A percentile compares a stretch with the other conserved stretches of the same genome.
These are phyloP conservation scores for Oreotragus oreotragus DNA, from an alignment of 2,113 vertebrate species.

Conservation along the genomic window DNA sequence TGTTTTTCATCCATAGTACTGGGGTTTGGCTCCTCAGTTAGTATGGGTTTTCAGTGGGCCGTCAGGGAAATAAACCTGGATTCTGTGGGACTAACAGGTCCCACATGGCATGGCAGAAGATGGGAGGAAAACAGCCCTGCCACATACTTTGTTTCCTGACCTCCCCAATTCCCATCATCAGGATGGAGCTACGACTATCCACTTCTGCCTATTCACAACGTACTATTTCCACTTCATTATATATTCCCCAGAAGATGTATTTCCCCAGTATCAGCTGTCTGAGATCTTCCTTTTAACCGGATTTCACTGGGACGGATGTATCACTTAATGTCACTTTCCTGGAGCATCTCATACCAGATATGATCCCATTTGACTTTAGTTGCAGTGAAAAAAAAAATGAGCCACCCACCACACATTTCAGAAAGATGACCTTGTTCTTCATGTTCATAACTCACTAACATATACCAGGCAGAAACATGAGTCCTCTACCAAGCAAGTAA, in stretches of 20 bases:
- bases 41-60: not conserved
- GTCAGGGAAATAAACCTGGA: not conserved
- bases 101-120: not conserved
- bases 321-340: not conserved
- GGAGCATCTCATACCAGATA: not conserved
- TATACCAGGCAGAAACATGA: not conserved
- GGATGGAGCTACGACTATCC: not conserved
- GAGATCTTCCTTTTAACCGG: not conserved
- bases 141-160: not conserved
- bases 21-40: not conserved
- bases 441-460: not conserved
- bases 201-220: not conserved
- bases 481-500: not conserved
- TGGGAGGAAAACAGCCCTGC: not conserved
- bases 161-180: not conserved
- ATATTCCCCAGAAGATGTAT: not conserved
- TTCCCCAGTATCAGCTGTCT: not conserved
- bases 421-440: not conserved
- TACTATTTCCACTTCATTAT: not conserved
- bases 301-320: not conserved
- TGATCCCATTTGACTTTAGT: not conserved
- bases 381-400: not conserved
- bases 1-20: not conserved
- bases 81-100: not conserved
- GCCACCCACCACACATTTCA: not conserved